These are phyloP conservation scores for Umimayanthus chanpuru DNA, from an alignment of 92 coral and sea anemone genomes.

Conservation along the genomic window DNA sequence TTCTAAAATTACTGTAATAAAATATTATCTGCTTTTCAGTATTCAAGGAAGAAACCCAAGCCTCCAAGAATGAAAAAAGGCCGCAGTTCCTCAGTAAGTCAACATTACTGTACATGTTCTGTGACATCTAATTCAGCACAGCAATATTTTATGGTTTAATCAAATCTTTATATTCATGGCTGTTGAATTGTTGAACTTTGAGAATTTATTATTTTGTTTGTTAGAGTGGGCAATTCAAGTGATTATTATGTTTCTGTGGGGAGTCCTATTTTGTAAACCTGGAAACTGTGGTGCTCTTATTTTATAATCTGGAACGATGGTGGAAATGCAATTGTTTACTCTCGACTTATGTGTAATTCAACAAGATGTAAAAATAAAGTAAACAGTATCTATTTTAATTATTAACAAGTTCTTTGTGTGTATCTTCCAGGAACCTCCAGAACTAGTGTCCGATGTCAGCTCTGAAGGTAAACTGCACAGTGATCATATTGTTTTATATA, in stretches of 20 bases:
- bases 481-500: too few relatives aligned
- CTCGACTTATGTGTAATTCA: too few relatives aligned
- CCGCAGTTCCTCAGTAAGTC: background rate
- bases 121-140: background rate
- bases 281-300: background rate
- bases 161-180: background rate
- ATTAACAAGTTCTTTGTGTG: too few relatives aligned
- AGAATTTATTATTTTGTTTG: too few relatives aligned
- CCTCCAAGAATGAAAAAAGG: background rate
- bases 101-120: background rate
- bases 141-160: too few relatives aligned
- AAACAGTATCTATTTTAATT: too few relatives aligned
- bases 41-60: background rate
- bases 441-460: background rate
- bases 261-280: background rate
- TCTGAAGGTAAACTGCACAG: background rate
- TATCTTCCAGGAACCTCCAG: background rate
- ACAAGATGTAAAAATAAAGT: too few relatives aligned
- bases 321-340: background rate
- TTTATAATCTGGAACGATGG: background rate
- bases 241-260: too few relatives aligned
- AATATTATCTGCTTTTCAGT: background rate
- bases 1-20: background rate
- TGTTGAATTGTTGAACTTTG: too few relatives aligned
- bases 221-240: too few relatives aligned